A percentile compares a stretch with the other conserved stretches of the same genome.
Evolutionary conservation across 2,888 invertebrate genomes (phyloP).

Genomic region (Yponomeuta malinellus): DNA sequence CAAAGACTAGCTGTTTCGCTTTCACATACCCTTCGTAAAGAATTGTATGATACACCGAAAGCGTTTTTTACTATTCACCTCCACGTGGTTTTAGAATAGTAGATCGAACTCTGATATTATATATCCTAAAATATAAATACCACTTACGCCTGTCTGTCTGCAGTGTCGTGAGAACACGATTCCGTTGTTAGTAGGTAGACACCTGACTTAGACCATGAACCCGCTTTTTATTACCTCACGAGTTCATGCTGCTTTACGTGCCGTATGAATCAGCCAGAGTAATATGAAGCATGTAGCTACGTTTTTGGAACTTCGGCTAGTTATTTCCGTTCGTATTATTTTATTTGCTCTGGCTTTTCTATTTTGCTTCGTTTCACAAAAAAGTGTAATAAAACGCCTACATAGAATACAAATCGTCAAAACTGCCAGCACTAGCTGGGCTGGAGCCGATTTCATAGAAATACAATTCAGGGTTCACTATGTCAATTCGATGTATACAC

Average conservation of each 20-base stretch:
- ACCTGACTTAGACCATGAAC: constrained; percentile 59
- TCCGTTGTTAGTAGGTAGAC: constrained; percentile 8
- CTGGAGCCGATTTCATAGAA: no score
- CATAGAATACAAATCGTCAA: background rate
- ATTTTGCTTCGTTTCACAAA: background rate
- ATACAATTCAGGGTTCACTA: no score
- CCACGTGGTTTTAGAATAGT: background rate
- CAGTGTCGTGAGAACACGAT: constrained; percentile 7
- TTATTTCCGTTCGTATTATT: background rate
- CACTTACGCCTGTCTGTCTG: background rate
- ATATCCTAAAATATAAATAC: background rate
- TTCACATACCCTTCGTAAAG: background rate
- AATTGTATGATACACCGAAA: background rate
- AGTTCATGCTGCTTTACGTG: constrained; percentile 51
- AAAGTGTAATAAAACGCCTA: background rate
- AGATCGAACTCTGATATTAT: no score
- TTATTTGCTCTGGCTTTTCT: background rate
- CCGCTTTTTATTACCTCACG: constrained; percentile 51
- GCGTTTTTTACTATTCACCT: background rate
- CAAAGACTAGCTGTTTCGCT: background rate
- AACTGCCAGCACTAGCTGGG: no score
- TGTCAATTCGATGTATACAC: no score
- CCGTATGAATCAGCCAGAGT: constrained; percentile 24
- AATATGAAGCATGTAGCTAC: constrained; percentile 11
- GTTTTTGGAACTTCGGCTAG: constrained; percentile 1